These are phyloP conservation scores for Calvadosia cruxmelitensis DNA, from an alignment of 30 jellyfish, hydroid and myxozoan genomes.

Conservation along the genomic window DNA sequence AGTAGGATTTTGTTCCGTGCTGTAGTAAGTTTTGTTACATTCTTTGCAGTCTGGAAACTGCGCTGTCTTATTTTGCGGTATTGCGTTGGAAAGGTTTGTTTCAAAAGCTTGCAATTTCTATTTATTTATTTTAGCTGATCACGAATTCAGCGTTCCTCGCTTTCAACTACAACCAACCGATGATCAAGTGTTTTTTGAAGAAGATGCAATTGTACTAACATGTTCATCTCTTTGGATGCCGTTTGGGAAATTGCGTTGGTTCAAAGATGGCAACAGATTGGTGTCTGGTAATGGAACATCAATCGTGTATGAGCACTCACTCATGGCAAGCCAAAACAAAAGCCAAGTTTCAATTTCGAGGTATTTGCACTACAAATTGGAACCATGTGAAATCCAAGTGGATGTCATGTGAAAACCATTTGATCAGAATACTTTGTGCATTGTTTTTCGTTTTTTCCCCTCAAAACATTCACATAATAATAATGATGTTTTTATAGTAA, in stretches of 20 bases:
- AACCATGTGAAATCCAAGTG: not conserved
- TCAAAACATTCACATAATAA: too few species aligned
- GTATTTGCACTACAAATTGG: not conserved
- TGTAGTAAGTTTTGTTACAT: too few species aligned
- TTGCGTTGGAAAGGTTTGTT: too few species aligned
- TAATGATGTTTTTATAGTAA: too few species aligned
- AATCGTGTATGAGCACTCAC: not conserved
- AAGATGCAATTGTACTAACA: conserved; percentile 33
- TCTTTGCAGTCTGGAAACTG: too few species aligned
- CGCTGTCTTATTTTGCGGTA: too few species aligned
- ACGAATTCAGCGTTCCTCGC: conserved; percentile 35
- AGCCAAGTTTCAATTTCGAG: not conserved
- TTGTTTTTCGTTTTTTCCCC: too few species aligned
- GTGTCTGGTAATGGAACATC: not conserved
- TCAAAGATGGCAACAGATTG: conserved; percentile 13
- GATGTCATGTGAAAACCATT: not conserved
- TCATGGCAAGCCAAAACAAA: too few species aligned
- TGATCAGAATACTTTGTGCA: not conserved
- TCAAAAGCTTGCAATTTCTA: too few species aligned
- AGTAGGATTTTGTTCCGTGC: too few species aligned
- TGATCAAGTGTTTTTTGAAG: conserved; percentile 54
- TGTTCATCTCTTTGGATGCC: conserved; percentile 62
- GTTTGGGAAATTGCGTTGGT: conserved; percentile 38
- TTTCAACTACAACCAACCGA: conserved; percentile 24
- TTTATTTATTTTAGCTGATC: not conserved